Evolutionary conservation across 2,113 vertebrate species (phyloP), one percentile per base, ranked within the genome.

Genomic region (Rhea pennata): DNA sequence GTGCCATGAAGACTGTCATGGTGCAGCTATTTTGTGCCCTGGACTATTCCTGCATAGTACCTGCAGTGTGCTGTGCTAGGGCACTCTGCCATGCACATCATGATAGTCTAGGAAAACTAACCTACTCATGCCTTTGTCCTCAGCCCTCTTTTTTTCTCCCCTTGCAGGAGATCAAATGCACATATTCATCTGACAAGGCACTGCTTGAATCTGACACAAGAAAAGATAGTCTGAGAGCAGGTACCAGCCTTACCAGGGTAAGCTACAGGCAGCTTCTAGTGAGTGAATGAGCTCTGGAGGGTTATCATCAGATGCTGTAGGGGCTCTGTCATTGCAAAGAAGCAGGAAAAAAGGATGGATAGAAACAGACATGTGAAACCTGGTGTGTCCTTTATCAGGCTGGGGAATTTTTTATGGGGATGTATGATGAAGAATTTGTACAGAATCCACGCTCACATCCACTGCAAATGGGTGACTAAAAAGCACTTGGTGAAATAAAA

Each of bases 261-360:
- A 91, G n/a, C 69, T 64, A 33, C 40, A 53, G 72, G 13, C 40
- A 76, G 24, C 39, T 87, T 75, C 69, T 84, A 40, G 24, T 26
- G 1, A 0, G 2, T 26, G 51, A 27, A 66, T 75, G 84, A 88
- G 36, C 40, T 29, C 42, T 70, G 74, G 53, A 73, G 29, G 33
- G 23, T 62, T 51, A 26, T 10, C 15, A 9, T 50, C 73, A 70
- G 1, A 1, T 1, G 3, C 16, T 0, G 0, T 0, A 88, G 51
- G 56, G 46, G 29, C 72, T 87, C 58, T 42, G 12, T 59, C 48
- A 20, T 65, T 74, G 21, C 40, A 66, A 62, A 48, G 5, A 66
- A 4, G 24, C 24, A 69, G 48, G 26, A 86, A 44, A 72, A 92
- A 15, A 66, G 33, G 7, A 88, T 42, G 17, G 58, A 20, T 40